A percentile compares a stretch with the other conserved stretches of the same genome.
Evolutionary conservation across 2,888 invertebrate species (phyloP).

Genomic region (Hydrotaea diabolus): DNA sequence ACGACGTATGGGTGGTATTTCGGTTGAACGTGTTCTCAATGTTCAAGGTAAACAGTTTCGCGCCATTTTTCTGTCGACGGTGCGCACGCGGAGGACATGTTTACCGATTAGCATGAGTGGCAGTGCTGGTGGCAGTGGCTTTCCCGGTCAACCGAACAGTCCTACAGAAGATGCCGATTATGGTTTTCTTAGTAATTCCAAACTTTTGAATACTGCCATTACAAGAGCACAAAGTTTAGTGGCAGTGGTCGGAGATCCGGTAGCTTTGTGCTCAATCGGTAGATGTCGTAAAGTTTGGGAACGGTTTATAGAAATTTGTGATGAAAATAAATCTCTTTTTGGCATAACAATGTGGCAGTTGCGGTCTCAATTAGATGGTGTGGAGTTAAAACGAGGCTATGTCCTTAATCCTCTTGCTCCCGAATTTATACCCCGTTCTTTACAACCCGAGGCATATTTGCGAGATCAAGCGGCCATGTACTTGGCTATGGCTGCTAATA

Average conservation of each 20-base stretch:
- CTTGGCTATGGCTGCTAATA: slow-evolving; percentile 71
- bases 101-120: slow-evolving; percentile 77
- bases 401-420: slow-evolving; percentile 91
- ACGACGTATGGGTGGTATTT: slow-evolving; percentile 87
- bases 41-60: slow-evolving; percentile 94
- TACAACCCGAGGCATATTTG: slow-evolving; percentile 81
- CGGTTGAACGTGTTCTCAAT: slow-evolving; percentile 91
- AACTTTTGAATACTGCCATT: slow-evolving; percentile 91
- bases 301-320: slow-evolving; percentile 87
- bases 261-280: slow-evolving; percentile 90
- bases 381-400: slow-evolving; percentile 88
- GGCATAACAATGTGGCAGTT: slow-evolving; percentile 87
- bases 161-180: slow-evolving; percentile 85
- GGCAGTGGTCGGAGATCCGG: slow-evolving; percentile 92
- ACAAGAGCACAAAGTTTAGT: slow-evolving; percentile 91
- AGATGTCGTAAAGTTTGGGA: slow-evolving; percentile 92
- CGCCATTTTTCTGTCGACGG: slow-evolving; percentile 89
- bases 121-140: slow-evolving; percentile 51
- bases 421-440: slow-evolving; percentile 87
- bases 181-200: slow-evolving; percentile 91
- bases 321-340: slow-evolving; percentile 86
- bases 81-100: slow-evolving; percentile 88
- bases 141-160: slow-evolving; percentile 69
- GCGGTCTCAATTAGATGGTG: slow-evolving; percentile 86
- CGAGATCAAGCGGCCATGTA: slow-evolving; percentile 80